Conservation (phyloP, 2,888 invertebrate species). For the Acheta domesticus region DNA sequence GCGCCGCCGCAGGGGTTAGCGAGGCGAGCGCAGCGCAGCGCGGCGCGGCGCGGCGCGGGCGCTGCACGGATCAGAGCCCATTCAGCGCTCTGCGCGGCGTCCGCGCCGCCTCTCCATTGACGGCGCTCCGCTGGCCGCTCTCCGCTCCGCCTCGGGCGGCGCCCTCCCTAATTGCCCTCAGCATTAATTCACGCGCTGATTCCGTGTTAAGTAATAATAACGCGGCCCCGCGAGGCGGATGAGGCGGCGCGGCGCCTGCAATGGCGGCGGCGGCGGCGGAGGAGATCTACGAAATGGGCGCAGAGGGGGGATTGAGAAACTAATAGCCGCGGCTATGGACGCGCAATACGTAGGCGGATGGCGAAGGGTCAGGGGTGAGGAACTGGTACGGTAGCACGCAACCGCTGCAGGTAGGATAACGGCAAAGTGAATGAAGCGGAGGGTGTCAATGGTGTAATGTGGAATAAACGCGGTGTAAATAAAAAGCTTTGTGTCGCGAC, state of each 20-base stretch:
- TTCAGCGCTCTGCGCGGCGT: too few relatives aligned
- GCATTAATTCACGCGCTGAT: slow-evolving; percentile 6
- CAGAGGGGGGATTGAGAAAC: not conserved
- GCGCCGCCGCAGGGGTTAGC: too few relatives aligned
- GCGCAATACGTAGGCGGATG: not conserved
- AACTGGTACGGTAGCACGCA: not conserved
- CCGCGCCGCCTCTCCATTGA: too few relatives aligned
- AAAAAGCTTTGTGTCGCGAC: too few relatives aligned
- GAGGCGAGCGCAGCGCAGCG: too few relatives aligned
- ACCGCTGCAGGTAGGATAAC: not conserved
- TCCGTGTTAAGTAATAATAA: slow-evolving; percentile 18
- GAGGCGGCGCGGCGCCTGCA: not conserved
- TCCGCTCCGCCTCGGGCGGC: not conserved
- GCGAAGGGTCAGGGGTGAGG: not conserved
- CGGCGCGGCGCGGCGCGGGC: too few relatives aligned
- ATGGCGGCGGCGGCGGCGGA: not conserved
- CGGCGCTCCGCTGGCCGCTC: too few relatives aligned
- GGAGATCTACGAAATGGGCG: not conserved
- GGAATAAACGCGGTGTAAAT: too few relatives aligned
- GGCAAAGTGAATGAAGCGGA: too few relatives aligned
- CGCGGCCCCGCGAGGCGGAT: not conserved
- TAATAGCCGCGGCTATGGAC: not conserved
- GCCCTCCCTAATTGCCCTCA: not conserved
- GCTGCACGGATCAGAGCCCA: too few relatives aligned
- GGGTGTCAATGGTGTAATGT: too few relatives aligned